Evolutionary conservation across 2,113 vertebrate species (phyloP), one percentile per base, ranked within the genome.

Genomic region (Ovis canadensis): DNA sequence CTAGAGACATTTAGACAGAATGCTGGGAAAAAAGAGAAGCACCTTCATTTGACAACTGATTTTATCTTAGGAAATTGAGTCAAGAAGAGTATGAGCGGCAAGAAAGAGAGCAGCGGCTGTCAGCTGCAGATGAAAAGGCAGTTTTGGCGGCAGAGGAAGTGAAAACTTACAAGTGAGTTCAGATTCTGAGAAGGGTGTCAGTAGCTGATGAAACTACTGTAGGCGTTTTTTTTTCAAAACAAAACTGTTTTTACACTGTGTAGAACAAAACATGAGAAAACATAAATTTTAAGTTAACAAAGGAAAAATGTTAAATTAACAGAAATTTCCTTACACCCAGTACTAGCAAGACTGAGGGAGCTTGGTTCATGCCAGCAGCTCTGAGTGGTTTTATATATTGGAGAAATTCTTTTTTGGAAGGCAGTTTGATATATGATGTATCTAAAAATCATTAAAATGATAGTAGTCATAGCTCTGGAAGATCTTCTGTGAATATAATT

Each of bases 1-100:
- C 3, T 10, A 31, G 77, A n/a, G 48, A 16, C 33, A 0, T 33
- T 82, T 5, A 21, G 21, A n/a, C 27, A 11, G 29, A 21, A 25
- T 31, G 31, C 29, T 27, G 45, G n/a, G 33, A 48, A 33, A 21
- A 60, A 23, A 15, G 16, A 93, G 74, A 87, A 3, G 33, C 59
- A 43, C 9, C 29, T 21, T n/a, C 7, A 27, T 15, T 7, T 43
- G 55, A 52, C 31, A 31, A 3, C 67, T 13, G 83, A 12, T 1
- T 84, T 89, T 88, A 60, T 86, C 93, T 3, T 98, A 99, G 99
- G 99, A 99, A 99, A 97, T 91, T 99, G 96, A 99, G 99, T 0
- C 99, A 99, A 87, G 99, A 99, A 81, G 99, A 99, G 88, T 99
- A 99, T 59, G 99, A 99, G 96, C 99, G 99, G 23, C 99, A 99